Evolutionary conservation across 2,888 invertebrate genomes (phyloP).

Genomic region (Leptinotarsa tumamoca): DNA sequence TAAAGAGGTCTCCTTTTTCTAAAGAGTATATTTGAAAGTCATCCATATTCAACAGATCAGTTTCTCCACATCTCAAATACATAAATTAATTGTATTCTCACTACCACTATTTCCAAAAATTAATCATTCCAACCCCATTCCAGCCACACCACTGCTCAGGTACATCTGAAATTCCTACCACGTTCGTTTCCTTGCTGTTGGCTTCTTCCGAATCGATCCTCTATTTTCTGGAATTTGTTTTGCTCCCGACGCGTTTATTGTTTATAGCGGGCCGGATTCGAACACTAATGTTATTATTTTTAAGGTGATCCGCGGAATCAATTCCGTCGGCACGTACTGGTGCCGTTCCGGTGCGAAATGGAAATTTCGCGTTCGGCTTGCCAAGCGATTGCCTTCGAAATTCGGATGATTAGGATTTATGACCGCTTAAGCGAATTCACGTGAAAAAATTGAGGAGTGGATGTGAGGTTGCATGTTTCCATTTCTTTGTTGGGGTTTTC

Average conservation of each 20-base stretch:
- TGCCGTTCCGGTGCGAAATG: slow-evolving; percentile 35
- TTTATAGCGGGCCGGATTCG: slow-evolving; percentile 59
- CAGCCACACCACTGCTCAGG: neutral
- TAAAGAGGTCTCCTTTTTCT: too few species aligned
- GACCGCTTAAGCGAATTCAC: slow-evolving; percentile 25
- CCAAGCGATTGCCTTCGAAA: slow-evolving; percentile 38
- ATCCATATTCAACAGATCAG: too few species aligned
- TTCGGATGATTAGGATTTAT: slow-evolving; percentile 36
- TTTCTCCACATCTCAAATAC: too few species aligned
- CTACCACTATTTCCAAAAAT: too few species aligned
- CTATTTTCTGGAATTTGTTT: slow-evolving; percentile 46
- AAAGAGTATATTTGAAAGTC: too few species aligned
- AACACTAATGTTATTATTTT: slow-evolving; percentile 65
- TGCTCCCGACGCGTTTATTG: slow-evolving; percentile 58
- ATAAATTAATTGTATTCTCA: too few species aligned
- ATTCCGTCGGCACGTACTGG: slow-evolving; percentile 41
- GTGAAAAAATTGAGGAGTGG: slow-evolving; percentile 37
- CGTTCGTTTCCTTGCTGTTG: slow-evolving; percentile 46
- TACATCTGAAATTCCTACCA: slow-evolving; percentile 34
- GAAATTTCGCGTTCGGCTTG: slow-evolving; percentile 31
- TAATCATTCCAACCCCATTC: neutral
- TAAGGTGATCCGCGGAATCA: slow-evolving; percentile 57
- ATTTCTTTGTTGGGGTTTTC: neutral
- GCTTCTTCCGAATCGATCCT: slow-evolving; percentile 39
- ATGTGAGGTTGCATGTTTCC: neutral